Conservation (phyloP, 2,888 invertebrate species). For the Cremastinae sp. region DNA sequence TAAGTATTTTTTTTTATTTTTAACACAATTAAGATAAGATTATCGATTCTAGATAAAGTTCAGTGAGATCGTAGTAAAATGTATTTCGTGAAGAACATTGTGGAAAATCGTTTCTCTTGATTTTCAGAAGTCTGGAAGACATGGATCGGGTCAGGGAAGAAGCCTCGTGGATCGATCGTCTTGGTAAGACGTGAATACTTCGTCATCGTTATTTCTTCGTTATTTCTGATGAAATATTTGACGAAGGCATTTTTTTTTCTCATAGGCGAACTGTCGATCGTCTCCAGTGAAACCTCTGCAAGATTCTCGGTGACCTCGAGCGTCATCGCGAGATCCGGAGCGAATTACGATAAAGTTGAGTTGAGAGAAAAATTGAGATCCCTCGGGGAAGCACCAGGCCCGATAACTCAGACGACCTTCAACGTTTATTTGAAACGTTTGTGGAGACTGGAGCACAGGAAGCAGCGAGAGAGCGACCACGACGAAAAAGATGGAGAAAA, state of each 20-base stretch:
- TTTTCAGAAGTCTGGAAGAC: slow-evolving; percentile 29
- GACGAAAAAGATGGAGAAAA: not conserved
- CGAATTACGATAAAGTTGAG: slow-evolving; percentile 83
- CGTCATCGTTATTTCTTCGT: too few species aligned
- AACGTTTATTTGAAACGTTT: slow-evolving; percentile 89
- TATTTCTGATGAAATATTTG: too few species aligned
- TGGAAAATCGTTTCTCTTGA: not conserved
- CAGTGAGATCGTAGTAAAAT: too few species aligned
- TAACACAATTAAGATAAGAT: too few species aligned
- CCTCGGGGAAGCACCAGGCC: slow-evolving; percentile 89
- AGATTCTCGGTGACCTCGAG: slow-evolving; percentile 4
- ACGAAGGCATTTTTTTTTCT: not conserved
- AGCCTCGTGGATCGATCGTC: slow-evolving; percentile 49
- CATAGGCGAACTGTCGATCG: slow-evolving; percentile 17
- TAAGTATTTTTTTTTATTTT: slow-evolving; percentile 68
- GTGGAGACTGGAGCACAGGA: slow-evolving; percentile 81
- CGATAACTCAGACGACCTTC: slow-evolving; percentile 89
- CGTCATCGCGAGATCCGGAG: slow-evolving; percentile 5
- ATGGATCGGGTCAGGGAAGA: slow-evolving; percentile 45
- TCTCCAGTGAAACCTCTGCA: not conserved
- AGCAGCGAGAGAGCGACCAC: slow-evolving; percentile 7
- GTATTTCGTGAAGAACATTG: too few species aligned
- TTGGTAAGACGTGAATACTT: too few species aligned
- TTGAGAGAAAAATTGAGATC: slow-evolving; percentile 85
- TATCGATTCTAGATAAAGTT: not conserved